phyloP scores from a whole-genome alignment of 2,113 vertebrate genomes.

The Scophthalmus maximus region DNA sequence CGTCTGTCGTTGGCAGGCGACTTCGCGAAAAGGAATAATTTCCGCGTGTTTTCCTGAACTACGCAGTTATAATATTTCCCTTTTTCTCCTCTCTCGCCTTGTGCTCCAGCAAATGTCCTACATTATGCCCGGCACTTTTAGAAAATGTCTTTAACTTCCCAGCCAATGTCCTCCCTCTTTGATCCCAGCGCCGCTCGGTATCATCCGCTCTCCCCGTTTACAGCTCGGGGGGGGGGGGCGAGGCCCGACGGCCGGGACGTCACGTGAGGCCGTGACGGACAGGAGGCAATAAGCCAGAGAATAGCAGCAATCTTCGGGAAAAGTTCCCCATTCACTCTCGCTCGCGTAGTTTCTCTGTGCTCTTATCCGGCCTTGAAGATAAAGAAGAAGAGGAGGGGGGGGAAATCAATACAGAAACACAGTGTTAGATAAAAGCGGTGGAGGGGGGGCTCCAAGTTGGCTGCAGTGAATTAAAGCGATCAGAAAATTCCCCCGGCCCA shows the following conservation, averaged over 20 bases:
- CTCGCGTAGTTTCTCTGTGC: slow-evolving; percentile 91
- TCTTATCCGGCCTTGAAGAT: slow-evolving; percentile 96
- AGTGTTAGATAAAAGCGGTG: slow-evolving; percentile 92
- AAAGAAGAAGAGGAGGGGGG: slow-evolving; percentile 85
- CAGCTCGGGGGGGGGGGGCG: slow-evolving; percentile 86
- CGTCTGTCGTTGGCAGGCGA: slow-evolving; percentile 43
- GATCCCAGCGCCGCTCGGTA: slow-evolving; percentile 56
- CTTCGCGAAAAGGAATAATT: slow-evolving; percentile 54
- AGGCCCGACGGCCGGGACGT: slow-evolving; percentile 89
- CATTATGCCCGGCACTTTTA: too few species aligned
- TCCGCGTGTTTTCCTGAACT: slow-evolving; percentile 39
- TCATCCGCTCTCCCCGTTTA: slow-evolving; percentile 89
- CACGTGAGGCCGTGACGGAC: slow-evolving; percentile 93
- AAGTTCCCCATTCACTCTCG: slow-evolving; percentile 94
- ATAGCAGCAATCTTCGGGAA: slow-evolving; percentile 91
- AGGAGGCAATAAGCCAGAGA: slow-evolving; percentile 94
- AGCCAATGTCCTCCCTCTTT: slow-evolving; percentile 51
- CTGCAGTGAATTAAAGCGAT: slow-evolving; percentile 97
- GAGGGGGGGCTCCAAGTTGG: slow-evolving; percentile 74
- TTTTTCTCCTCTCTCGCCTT: slow-evolving; percentile 2
- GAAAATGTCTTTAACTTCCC: too few species aligned
- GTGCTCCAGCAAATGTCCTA: too few species aligned
- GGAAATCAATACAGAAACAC: slow-evolving; percentile 98
- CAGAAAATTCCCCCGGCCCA: slow-evolving; percentile 92
- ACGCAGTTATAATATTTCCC: slow-evolving; percentile 18